phyloP scores from a whole-genome alignment of 2,888 invertebrate species.

The Hyppa rectilinea region DNA sequence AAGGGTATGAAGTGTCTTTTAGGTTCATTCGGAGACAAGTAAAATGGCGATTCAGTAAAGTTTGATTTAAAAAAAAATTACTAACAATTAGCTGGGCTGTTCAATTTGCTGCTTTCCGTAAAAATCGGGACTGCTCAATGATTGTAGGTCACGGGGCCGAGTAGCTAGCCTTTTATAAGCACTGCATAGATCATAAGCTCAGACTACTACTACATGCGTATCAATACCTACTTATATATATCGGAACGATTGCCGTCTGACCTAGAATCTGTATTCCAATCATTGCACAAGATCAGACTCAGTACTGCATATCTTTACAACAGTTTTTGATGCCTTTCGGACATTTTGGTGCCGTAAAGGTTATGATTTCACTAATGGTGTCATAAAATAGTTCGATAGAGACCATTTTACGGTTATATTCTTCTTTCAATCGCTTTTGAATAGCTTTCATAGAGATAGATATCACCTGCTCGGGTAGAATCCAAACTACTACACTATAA shows the following conservation, averaged over 20 bases:
- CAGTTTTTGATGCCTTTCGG: conserved; percentile 6
- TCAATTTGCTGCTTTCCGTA: neutral
- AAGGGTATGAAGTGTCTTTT: conserved; percentile 44
- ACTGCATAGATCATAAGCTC: neutral
- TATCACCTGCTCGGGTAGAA: conserved; percentile 4
- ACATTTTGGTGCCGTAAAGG: conserved; percentile 10
- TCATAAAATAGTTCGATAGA: conserved; percentile 56
- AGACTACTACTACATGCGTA: neutral
- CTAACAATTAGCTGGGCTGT: too few relatives aligned
- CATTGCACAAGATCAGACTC: conserved; percentile 4
- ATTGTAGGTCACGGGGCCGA: neutral
- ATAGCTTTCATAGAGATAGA: conserved; percentile 42
- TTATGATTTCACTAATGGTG: conserved; percentile 33
- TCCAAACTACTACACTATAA: conserved; percentile 13
- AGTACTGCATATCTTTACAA: conserved; percentile 16
- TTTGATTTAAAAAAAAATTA: too few relatives aligned
- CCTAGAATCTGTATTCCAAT: neutral
- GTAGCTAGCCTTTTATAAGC: neutral
- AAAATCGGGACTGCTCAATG: neutral
- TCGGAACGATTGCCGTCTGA: neutral
- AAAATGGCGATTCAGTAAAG: conserved; percentile 3
- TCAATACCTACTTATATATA: conserved; percentile 12
- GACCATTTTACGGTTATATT: conserved; percentile 41
- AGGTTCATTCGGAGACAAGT: conserved; percentile 13
- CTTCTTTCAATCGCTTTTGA: conserved; percentile 44